Percentiles rank a stretch among this genome's conserved stretches.
Conservation (phyloP, 2,797 vertebrate species). For the Telmatherina bonti region DNA sequence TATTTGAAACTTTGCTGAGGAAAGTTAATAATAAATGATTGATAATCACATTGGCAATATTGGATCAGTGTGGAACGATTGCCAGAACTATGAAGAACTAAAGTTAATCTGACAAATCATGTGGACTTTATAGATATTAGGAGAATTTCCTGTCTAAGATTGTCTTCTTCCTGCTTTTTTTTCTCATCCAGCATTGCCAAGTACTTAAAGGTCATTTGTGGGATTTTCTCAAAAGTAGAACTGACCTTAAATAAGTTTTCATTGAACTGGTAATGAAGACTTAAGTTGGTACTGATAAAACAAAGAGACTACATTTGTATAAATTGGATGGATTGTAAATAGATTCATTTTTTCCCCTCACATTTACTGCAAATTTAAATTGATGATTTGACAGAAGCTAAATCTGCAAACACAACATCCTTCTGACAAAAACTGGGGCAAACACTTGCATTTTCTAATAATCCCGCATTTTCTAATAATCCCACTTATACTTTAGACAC, state of each 20-base stretch:
- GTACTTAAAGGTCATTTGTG: not conserved
- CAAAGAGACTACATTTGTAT: no score
- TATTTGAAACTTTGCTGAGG: not conserved
- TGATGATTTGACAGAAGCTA: no score
- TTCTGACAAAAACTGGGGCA: no score
- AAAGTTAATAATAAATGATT: not conserved
- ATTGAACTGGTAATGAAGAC: no score
- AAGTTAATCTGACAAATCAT: not conserved
- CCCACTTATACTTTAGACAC: not conserved
- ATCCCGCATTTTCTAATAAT: no score
- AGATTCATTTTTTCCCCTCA: no score
- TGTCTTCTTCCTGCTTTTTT: not conserved
- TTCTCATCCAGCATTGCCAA: not conserved
- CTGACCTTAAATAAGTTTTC: not conserved
- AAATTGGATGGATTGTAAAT: no score
- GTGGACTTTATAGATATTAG: not conserved
- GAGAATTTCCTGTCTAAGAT: not conserved
- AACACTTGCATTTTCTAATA: no score
- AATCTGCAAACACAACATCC: no score
- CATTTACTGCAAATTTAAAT: no score
- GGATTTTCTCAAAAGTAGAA: not conserved
- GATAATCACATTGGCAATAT: not conserved
- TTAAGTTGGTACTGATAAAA: no score
- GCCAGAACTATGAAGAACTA: not conserved
- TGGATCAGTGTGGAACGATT: not conserved